Evolutionary conservation across 2,113 vertebrate species (phyloP).

Genomic region (Poeciliopsis turrubarensis): DNA sequence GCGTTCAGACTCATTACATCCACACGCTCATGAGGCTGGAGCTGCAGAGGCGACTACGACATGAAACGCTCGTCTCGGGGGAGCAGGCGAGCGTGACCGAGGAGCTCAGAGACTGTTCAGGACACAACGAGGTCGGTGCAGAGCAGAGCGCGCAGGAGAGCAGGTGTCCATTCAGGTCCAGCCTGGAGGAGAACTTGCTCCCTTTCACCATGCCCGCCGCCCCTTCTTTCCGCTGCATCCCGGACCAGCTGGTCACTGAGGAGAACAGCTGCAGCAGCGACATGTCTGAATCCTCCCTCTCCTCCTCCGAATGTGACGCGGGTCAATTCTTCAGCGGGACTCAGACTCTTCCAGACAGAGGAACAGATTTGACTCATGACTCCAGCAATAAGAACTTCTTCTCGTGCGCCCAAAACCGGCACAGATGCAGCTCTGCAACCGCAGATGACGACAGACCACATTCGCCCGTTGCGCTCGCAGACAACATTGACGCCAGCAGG

Average conservation of each 20-base stretch:
- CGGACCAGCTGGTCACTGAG: constrained; percentile 72
- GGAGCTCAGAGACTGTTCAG: constrained; percentile 29
- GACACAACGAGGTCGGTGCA: neutral
- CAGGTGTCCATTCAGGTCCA: constrained; percentile 63
- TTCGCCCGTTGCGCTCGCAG: constrained; percentile 29
- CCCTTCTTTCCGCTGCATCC: constrained; percentile 79
- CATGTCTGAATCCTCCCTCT: constrained; percentile 86
- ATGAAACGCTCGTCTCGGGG: constrained; percentile 18
- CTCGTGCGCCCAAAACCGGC: constrained; percentile 29
- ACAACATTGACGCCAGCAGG: constrained; percentile 55
- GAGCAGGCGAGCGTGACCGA: constrained; percentile 33
- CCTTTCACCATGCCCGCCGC: constrained; percentile 58
- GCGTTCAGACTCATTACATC: constrained; percentile 89
- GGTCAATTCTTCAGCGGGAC: constrained; percentile 47
- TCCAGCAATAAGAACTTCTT: constrained; percentile 76
- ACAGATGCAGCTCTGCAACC: constrained; percentile 69
- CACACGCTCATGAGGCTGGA: constrained; percentile 91
- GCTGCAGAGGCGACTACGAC: constrained; percentile 76
- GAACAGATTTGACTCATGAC: constrained; percentile 78
- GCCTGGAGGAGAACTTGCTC: constrained; percentile 60
- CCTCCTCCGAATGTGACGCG: constrained; percentile 76
- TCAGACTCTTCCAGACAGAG: constrained; percentile 71
- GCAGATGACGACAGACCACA: constrained; percentile 53
- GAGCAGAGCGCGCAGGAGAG: constrained; percentile 25
- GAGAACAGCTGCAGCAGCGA: constrained; percentile 90